Base-by-base conservation (phyloP, 2,797 vertebrate species). In the Sebastes elongatus region DNA sequence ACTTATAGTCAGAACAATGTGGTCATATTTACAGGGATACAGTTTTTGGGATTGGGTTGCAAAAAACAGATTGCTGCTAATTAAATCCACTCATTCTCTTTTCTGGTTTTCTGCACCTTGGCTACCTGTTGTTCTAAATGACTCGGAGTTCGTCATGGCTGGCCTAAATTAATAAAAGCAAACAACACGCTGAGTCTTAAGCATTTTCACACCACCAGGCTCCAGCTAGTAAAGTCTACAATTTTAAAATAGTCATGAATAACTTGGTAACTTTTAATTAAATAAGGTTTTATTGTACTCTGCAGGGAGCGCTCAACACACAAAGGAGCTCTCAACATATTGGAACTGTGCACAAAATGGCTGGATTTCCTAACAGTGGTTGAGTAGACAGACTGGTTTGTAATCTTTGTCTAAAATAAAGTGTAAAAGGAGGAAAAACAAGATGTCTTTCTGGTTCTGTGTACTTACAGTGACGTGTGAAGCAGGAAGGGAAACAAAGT, bases 261-360 rank as follows among this genome's bases (percentile, higher is more conserved):
- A 86, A 76, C 32, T 82, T 46, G 49, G 42, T 7, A 74, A 76
- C 42, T 66, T 86, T 74, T 74, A 83, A 88, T 86, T 79, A 75
- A 85, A 83, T 55, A 71, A 35, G 28, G 49, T 69, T 74, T 77
- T 38, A 85, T 49, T 76, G 20, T 61, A 73, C 49, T 83, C 74
- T 49, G 66, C 56, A 42, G 65, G 79, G 55, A 14, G 46, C 7
- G 13, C 42, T 68, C 22, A 76, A 78, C 30, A 61, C 53, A 65
- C 30, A 60, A 76, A 66, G 55, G 18, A 63, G 33, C 59, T 73
- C 64, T 42, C 5, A 32, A 64, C 71, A 74, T 59, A 61, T 6
- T 77, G 14, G 30, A 63, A 75, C 52, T 1, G 2, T 38, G 27
- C 28, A 52, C 28, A 7, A 69, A 74, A 63, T 52, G 57, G 30